Evolutionary conservation across 2,888 invertebrate species (phyloP).

Genomic region (Siphlonurus alternatus): DNA sequence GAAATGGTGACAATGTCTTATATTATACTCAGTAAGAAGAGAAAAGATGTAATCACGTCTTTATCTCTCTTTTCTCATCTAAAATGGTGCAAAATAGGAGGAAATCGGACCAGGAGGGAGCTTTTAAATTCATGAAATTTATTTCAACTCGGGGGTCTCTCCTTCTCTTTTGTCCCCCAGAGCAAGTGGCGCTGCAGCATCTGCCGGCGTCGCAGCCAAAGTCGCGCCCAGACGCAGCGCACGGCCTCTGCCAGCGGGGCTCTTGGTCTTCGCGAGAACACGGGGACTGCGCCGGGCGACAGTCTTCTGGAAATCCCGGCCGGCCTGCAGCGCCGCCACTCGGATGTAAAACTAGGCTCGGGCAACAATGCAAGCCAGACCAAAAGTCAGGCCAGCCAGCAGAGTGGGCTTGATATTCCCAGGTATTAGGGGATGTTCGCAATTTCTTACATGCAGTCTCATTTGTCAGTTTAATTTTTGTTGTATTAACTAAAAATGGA

Average conservation of each 20-base stretch:
- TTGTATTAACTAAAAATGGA: no score
- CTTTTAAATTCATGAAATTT: no score
- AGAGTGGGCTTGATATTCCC: slow-evolving; percentile 22
- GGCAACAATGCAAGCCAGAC: slow-evolving; percentile 16
- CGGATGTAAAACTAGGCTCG: slow-evolving; percentile 51
- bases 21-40: no score
- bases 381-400: slow-evolving; percentile 14
- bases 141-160: no score
- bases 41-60: no score
- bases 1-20: no score
- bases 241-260: slow-evolving; percentile 38
- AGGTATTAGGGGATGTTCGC: background rate
- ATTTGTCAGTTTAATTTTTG: no score
- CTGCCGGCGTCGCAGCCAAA: slow-evolving; percentile 36
- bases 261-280: slow-evolving; percentile 48
- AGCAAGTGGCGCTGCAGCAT: slow-evolving; percentile 78
- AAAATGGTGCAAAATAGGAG: no score
- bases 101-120: no score
- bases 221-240: slow-evolving; percentile 3
- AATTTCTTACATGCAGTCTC: background rate
- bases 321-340: slow-evolving; percentile 55
- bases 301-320: slow-evolving; percentile 46
- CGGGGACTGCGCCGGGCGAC: slow-evolving; percentile 71
- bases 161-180: slow-evolving; percentile 30
- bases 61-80: no score